Conservation (phyloP, 2,797 vertebrate species). For the Gobio occitaniae region DNA sequence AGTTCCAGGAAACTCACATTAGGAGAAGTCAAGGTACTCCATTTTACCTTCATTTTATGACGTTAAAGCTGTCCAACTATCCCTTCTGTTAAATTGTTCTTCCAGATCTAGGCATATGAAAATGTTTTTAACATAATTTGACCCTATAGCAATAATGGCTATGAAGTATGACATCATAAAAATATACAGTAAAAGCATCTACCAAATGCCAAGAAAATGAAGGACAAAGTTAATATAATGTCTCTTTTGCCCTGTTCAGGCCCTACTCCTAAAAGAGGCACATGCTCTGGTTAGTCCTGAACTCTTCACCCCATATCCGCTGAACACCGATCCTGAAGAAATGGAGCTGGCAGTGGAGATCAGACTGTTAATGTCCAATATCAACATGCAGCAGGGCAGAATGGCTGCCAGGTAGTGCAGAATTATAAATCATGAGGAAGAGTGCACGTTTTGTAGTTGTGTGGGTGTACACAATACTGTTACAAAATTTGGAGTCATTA, state of each 20-base stretch:
- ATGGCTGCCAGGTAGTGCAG: slow-evolving; percentile 82
- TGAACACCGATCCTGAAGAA: slow-evolving; percentile 70
- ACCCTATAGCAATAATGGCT: neutral
- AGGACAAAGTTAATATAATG: slow-evolving; percentile 8
- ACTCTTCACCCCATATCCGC: slow-evolving; percentile 62
- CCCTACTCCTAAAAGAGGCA: slow-evolving; percentile 81
- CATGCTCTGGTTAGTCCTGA: slow-evolving; percentile 73
- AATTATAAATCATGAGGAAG: slow-evolving; percentile 5
- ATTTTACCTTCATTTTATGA: neutral
- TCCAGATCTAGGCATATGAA: slow-evolving; percentile 11
- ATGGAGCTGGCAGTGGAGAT: slow-evolving; percentile 81
- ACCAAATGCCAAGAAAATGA: slow-evolving; percentile 16
- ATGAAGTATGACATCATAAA: neutral
- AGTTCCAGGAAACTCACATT: slow-evolving; percentile 54
- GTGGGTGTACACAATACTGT: neutral
- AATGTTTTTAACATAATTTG: neutral
- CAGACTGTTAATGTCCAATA: slow-evolving; percentile 81
- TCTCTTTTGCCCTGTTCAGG: slow-evolving; percentile 71
- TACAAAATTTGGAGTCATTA: neutral
- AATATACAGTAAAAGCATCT: neutral
- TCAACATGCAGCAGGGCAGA: slow-evolving; percentile 83
- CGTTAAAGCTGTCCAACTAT: neutral
- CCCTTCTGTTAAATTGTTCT: slow-evolving; percentile 20
- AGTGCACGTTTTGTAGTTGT: neutral
- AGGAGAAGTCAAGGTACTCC: slow-evolving; percentile 71